Evolutionary conservation across 2,888 invertebrate genomes (phyloP), one percentile per base, ranked within the genome.

Genomic region (Cremastinae sp.): DNA sequence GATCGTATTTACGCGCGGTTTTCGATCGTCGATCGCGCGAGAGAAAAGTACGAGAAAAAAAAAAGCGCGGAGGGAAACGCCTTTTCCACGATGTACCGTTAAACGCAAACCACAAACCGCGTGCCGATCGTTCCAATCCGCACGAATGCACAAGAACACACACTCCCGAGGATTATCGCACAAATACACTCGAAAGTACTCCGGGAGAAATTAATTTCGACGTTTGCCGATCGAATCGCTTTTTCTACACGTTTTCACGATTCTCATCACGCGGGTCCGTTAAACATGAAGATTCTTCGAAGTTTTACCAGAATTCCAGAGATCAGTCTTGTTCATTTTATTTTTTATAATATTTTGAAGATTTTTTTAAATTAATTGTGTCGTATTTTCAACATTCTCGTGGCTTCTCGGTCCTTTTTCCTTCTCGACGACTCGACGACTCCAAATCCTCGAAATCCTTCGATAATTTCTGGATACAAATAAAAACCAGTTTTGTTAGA

Each of bases 91-190:
- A 45, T 71, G 49, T 79, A 77, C 79, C 79, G 79, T 79, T 79
- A 79, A 77, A 79, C 79, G 74, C 74, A 79, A 79, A 79, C 77
- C 79, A 72, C 77, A 74, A 59, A 61, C 74, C 74, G 75, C 69
- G 74, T 74, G 77, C 74, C 74, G 69, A 76, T 76, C 73, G 76
- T 73, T 73, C 69, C 76, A 14, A 61, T 35, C 43, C 59, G 53
- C 66, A 51, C 68, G 22, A 43, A 55, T 59, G 47, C 59, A 65
- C 56, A 7, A 8, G 28, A 71, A 41, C 47, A 39, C 37, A 18
- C 14, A 56, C 59, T 47, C 49, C n/a, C 37, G 20, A 58, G 47
- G 47, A 41, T 16, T 2, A 5, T 58, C 10, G 37, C 49, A 49
- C 28, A n/a, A 3, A 37, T 2, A n/a, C 10, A 9, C 39, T 10